Evolutionary conservation across 2,888 invertebrate species (phyloP).

Genomic region (Parelbella ahira): DNA sequence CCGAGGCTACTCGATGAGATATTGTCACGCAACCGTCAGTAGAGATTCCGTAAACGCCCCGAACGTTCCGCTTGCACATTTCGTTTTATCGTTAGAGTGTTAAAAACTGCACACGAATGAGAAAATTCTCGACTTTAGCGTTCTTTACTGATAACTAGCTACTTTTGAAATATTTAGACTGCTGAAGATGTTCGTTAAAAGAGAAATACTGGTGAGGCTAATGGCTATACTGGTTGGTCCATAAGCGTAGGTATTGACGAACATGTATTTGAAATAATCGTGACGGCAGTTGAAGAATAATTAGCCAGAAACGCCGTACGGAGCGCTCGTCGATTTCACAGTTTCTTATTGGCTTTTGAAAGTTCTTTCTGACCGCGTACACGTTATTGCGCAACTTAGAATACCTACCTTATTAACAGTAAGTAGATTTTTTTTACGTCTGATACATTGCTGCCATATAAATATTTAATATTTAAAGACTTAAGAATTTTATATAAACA

Average conservation of each 20-base stretch:
- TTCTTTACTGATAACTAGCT: slow-evolving; percentile 9
- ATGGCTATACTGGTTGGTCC: slow-evolving; percentile 36
- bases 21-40: slow-evolving; percentile 29
- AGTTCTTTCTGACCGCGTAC: slow-evolving; percentile 51
- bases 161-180: slow-evolving; percentile 26
- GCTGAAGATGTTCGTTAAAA: slow-evolving; percentile 29
- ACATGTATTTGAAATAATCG: slow-evolving; percentile 56
- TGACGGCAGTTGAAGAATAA: slow-evolving; percentile 64
- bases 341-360: slow-evolving; percentile 72
- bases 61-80: not conserved
- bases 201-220: slow-evolving; percentile 34
- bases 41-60: slow-evolving; percentile 13
- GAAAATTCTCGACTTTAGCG: slow-evolving; percentile 4
- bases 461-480: no score
- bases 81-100: not conserved
- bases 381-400: slow-evolving; percentile 52
- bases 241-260: slow-evolving; percentile 33
- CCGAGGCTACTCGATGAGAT: slow-evolving; percentile 26
- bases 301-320: slow-evolving; percentile 58
- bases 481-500: no score
- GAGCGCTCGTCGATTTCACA: slow-evolving; percentile 61
- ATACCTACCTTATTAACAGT: slow-evolving; percentile 18
- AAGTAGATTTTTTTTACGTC: slow-evolving; percentile 1
- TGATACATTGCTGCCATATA: no score
- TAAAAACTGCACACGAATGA: slow-evolving; percentile 4